These are phyloP conservation scores for Cyclina sinensis DNA, from an alignment of 1,140 invertebrate genomes.

Conservation along the genomic window DNA sequence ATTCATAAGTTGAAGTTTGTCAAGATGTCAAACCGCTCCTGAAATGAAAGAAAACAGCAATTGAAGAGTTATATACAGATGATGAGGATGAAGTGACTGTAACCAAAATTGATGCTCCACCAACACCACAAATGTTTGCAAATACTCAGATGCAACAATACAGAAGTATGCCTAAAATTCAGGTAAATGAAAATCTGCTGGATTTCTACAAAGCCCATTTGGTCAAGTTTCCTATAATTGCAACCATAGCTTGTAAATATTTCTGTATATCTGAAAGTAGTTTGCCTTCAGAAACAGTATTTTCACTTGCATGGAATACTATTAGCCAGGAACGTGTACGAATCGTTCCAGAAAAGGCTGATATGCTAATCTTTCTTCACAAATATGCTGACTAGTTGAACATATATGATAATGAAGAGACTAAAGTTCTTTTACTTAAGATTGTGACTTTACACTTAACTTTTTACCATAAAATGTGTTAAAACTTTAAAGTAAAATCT, in stretches of 20 bases:
- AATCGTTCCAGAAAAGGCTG: constrained; percentile 16
- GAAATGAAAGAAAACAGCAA: constrained; percentile 27
- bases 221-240: constrained; percentile 26
- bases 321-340: constrained; percentile 28
- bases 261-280: constrained; percentile 41
- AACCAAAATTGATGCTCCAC: not conserved
- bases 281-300: constrained; percentile 28
- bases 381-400: constrained; percentile 13
- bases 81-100: constrained; percentile 28
- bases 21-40: constrained; percentile 6
- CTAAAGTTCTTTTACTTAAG: too few species aligned
- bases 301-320: constrained; percentile 28
- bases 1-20: not conserved
- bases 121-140: constrained; percentile 1
- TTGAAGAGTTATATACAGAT: constrained; percentile 36
- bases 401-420: too few species aligned
- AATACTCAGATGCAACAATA: not conserved
- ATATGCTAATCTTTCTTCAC: constrained; percentile 36
- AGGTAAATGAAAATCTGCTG: constrained; percentile 1
- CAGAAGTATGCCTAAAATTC: constrained; percentile 10
- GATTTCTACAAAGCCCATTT: constrained; percentile 8
- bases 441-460: too few species aligned
- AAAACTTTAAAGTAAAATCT: too few species aligned
- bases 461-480: too few species aligned
- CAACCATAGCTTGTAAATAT: not conserved